These are phyloP conservation scores for Rotaria macrura DNA, from an alignment of 2,888 invertebrate species.

Conservation along the genomic window DNA sequence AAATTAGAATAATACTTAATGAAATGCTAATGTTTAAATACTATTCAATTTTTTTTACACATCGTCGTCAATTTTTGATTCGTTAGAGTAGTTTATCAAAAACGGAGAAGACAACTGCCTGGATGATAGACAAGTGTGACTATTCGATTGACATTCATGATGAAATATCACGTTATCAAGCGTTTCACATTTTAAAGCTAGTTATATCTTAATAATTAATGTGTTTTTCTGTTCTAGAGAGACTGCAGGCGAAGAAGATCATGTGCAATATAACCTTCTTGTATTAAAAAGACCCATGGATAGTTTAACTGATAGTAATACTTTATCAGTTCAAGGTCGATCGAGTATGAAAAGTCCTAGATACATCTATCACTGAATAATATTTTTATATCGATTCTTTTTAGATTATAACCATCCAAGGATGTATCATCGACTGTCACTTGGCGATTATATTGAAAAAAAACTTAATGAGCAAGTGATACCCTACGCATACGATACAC, in stretches of 20 bases:
- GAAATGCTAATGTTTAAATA: no score
- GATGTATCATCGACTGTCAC: background rate
- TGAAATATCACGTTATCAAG: no score
- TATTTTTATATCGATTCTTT: background rate
- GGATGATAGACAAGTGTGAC: no score
- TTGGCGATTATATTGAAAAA: background rate
- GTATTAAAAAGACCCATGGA: conserved; percentile 31
- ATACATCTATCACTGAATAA: background rate
- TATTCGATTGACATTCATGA: no score
- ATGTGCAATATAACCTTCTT: conserved; percentile 12
- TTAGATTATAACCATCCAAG: background rate
- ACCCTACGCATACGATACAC: conserved; percentile 16
- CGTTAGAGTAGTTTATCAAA: no score
- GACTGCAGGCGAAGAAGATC: background rate
- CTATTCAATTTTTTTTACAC: no score
- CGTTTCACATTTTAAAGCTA: no score
- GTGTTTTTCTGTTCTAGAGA: background rate
- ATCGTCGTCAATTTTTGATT: no score
- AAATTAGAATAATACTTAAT: no score
- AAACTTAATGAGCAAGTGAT: background rate
- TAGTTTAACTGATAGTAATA: background rate
- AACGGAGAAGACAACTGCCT: no score
- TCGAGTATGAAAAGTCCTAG: background rate
- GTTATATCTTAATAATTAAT: no score
- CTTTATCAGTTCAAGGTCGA: background rate